These are phyloP conservation scores for Eucriotettix oculatus DNA, from an alignment of 2,888 invertebrate species.

Conservation along the genomic window DNA sequence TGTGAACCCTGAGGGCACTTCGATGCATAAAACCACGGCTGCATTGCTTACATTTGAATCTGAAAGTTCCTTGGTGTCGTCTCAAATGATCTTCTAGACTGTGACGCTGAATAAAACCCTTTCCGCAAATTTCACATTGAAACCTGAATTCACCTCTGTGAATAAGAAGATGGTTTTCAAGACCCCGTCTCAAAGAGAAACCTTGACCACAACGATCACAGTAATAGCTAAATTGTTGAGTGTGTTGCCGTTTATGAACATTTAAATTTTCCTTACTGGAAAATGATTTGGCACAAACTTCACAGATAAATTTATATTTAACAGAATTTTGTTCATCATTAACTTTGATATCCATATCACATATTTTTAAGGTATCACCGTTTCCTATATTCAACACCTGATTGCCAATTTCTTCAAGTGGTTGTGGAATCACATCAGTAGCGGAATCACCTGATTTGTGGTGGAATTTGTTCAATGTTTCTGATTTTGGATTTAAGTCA, in stretches of 20 bases:
- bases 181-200: slow-evolving; percentile 14
- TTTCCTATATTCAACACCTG: not conserved
- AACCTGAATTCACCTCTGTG: slow-evolving; percentile 8
- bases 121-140: slow-evolving; percentile 14
- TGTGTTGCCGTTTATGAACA: slow-evolving; percentile 12
- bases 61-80: slow-evolving; percentile 10
- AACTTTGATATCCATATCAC: not conserved
- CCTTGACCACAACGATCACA: slow-evolving; percentile 18
- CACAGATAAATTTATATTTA: slow-evolving; percentile 9
- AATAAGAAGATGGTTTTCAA: slow-evolving; percentile 9
- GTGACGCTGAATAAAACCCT: slow-evolving; percentile 12
- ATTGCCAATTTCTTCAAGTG: too few species aligned
- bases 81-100: slow-evolving; percentile 11
- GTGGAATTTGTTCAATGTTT: not conserved
- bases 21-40: slow-evolving; percentile 11
- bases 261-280: slow-evolving; percentile 13
- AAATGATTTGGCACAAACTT: slow-evolving; percentile 17
- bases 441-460: too few species aligned
- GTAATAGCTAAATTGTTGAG: slow-evolving; percentile 12
- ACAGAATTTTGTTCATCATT: not conserved
- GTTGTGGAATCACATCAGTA: too few species aligned
- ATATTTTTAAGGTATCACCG: slow-evolving; percentile 3
- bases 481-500: not conserved
- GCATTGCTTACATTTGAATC: slow-evolving; percentile 9
- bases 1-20: slow-evolving; percentile 10